Evolutionary conservation across 2,113 vertebrate genomes (phyloP).

Genomic region (Stegastes partitus): DNA sequence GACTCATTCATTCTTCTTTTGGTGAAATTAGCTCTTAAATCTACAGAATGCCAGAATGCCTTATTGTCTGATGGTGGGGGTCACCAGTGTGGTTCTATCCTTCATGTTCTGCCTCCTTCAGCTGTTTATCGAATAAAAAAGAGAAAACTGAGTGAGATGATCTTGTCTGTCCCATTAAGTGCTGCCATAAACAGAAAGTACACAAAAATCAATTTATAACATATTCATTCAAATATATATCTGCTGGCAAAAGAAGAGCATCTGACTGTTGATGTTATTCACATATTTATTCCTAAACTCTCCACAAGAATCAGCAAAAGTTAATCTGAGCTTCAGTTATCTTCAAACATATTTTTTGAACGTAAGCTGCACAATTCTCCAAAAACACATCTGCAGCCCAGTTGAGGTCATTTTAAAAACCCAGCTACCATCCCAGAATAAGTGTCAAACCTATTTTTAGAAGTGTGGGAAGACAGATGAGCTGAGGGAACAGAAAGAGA

Average conservation of each 20-base stretch:
- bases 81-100: too few relatives aligned
- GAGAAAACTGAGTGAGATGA: too few relatives aligned
- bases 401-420: conserved; percentile 9
- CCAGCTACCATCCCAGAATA: neutral
- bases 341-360: conserved; percentile 15
- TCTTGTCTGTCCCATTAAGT: neutral
- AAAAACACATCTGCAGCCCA: neutral
- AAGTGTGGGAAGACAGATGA: conserved; percentile 2
- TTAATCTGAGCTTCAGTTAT: neutral
- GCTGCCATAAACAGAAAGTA: neutral
- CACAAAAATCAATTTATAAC: neutral
- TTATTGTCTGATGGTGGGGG: too few relatives aligned
- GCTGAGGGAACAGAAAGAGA: neutral
- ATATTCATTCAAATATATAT: neutral
- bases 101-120: too few relatives aligned
- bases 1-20: too few relatives aligned
- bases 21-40: too few relatives aligned
- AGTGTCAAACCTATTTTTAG: conserved; percentile 15
- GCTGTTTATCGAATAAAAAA: too few relatives aligned
- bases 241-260: neutral
- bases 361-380: neutral
- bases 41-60: too few relatives aligned
- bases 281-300: neutral
- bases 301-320: conserved; percentile 1
- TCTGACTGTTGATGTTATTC: neutral